These are phyloP conservation scores for Catharus ustulatus DNA, from an alignment of 2,797 vertebrate genomes.

Conservation along the genomic window DNA sequence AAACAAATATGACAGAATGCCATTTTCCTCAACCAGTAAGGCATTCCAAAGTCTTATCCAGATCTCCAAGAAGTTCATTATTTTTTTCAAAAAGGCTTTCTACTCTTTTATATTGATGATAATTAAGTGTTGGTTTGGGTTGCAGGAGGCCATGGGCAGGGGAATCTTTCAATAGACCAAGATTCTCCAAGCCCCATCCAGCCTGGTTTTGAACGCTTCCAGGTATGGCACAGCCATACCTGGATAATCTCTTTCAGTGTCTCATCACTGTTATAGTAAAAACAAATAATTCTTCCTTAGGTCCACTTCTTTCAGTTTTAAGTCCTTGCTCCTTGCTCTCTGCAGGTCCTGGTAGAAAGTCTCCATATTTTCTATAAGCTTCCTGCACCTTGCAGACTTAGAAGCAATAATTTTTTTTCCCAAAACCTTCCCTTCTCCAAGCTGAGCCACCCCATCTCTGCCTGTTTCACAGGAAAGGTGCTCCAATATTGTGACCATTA, in stretches of 20 bases:
- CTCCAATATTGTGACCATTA: neutral
- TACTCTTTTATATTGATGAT: neutral
- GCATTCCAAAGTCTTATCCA: neutral
- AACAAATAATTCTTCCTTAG: accelerated
- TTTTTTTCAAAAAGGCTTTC: neutral
- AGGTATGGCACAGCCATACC: neutral
- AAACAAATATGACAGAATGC: neutral
- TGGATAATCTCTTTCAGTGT: neutral
- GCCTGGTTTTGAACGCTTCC: neutral
- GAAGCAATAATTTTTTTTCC: neutral
- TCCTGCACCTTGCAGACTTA: neutral
- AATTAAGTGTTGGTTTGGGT: neutral
- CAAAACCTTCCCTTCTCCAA: neutral
- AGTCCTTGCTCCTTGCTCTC: neutral
- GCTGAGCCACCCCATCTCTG: neutral
- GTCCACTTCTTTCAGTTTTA: neutral
- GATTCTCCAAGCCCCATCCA: neutral
- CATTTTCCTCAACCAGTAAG: neutral
- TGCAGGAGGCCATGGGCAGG: neutral
- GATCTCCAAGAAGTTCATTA: neutral
- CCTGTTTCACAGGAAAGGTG: neutral
- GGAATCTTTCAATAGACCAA: neutral
- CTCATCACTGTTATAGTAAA: accelerated
- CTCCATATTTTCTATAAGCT: neutral
- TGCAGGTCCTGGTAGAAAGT: neutral